Evolutionary conservation across 2,113 vertebrate species (phyloP), one percentile per base, ranked within the genome.

Genomic region (Brachyhypopomus gauderio): DNA sequence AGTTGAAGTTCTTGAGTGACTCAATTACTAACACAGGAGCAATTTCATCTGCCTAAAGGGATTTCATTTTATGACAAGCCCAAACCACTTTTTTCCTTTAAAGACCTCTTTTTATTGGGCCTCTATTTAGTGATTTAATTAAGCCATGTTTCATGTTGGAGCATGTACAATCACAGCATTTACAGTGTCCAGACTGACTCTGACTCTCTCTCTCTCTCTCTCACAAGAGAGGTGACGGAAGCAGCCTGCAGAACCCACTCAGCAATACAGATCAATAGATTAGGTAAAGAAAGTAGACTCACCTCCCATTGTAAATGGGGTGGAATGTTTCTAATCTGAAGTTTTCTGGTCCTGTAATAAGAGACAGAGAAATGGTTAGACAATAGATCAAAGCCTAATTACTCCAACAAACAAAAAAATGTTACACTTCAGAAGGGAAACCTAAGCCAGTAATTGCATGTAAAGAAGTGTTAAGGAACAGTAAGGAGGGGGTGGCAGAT

Each of bases 301-400:
- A 97, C 97, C 93, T 98, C 97, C 97, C 97, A 98, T 86, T 96
- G 95, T 87, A 98, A 92, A 91, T 97, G 96, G 19, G 96, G 97
- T 0, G 96, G 97, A 73, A 97, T 98, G 89, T 98, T 98, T 83
- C 96, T 88, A 89, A 98, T 97, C 88, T 97, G 97, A 82, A 98
- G 95, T 80, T 97, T 98, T 88, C 96, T 94, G 89, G 96, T 97
- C 93, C 97, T 98, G 90, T 16, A 80, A 76, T 83, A 17, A 81
- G 16, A 89, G 80, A 69, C 62, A 75, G 8, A 75, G 63, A 45
- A 70, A 7, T 25, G 0, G 25, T 86, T 48, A 88, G 85, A 27
- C 30, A 72, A 34, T 25, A 36, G 36, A 66, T 77, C 14, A 41
- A 58, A 80, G 23, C 36, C 25, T n/a, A 17, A n/a, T 48, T 52